Evolutionary conservation across 2,113 vertebrate species (phyloP).

Genomic region (Pleuronectes platessa): DNA sequence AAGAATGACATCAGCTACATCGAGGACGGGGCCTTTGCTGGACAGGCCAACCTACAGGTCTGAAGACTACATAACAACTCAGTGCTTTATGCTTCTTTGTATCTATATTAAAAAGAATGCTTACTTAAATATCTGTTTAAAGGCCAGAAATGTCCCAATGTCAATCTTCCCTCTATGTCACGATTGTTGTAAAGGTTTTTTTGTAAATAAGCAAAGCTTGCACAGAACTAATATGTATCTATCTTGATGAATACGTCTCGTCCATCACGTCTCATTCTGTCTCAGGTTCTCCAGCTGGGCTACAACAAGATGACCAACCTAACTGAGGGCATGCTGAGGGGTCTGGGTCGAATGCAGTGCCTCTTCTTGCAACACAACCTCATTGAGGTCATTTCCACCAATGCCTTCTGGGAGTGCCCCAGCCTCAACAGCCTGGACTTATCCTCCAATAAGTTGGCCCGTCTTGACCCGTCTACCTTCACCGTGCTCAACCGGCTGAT

Average conservation of each 20-base stretch:
- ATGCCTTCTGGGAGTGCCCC: slow-evolving; percentile 95
- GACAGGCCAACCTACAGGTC: slow-evolving; percentile 93
- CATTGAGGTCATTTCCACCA: slow-evolving; percentile 92
- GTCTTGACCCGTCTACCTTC: slow-evolving; percentile 92
- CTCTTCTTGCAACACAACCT: slow-evolving; percentile 98
- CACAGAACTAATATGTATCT: too few relatives aligned
- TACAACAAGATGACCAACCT: slow-evolving; percentile 98
- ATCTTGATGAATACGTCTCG: too few relatives aligned
- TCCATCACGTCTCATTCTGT: not conserved
- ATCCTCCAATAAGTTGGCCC: slow-evolving; percentile 94
- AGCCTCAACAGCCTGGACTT: slow-evolving; percentile 96
- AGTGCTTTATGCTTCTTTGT: not conserved
- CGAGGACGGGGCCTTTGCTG: slow-evolving; percentile 96
- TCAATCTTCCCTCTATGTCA: too few relatives aligned
- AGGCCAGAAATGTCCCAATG: too few relatives aligned
- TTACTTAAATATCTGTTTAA: too few relatives aligned
- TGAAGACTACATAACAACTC: not conserved
- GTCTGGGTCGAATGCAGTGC: slow-evolving; percentile 94
- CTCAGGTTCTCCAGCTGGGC: slow-evolving; percentile 91
- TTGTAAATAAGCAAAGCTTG: too few relatives aligned
- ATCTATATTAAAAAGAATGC: not conserved
- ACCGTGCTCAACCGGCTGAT: slow-evolving; percentile 88
- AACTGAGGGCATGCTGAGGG: slow-evolving; percentile 95
- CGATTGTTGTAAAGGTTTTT: too few relatives aligned
- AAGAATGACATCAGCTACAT: slow-evolving; percentile 99